phyloP scores from a whole-genome alignment of 2,888 invertebrate species.

The Agonopterix arenella region DNA sequence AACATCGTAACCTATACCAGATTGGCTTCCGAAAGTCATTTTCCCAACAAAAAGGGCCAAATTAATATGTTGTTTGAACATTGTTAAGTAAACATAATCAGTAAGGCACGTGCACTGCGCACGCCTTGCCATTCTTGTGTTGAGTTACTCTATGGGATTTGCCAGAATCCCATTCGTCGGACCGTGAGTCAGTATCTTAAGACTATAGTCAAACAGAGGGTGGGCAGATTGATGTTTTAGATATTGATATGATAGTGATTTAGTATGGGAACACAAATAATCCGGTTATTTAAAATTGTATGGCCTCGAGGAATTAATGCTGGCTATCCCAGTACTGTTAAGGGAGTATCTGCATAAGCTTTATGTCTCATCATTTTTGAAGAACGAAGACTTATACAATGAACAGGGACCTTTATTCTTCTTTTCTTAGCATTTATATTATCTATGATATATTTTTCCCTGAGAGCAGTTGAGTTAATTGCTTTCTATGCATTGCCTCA shows the following conservation, averaged over 20 bases:
- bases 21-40: constrained; percentile 59
- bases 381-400: no score
- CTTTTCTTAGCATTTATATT: no score
- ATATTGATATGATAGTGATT: constrained; percentile 71
- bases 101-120: constrained; percentile 55
- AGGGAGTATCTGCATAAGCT: no score
- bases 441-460: no score
- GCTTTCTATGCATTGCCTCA: no score
- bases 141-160: constrained; percentile 58
- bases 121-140: constrained; percentile 51
- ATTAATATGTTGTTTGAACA: constrained; percentile 77
- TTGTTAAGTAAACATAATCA: constrained; percentile 73
- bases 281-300: constrained; percentile 25
- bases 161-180: constrained; percentile 57
- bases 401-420: no score
- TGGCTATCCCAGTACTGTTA: no score
- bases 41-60: constrained; percentile 61
- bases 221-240: constrained; percentile 62
- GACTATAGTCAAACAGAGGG: constrained; percentile 69
- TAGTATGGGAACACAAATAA: constrained; percentile 65
- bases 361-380: no score
- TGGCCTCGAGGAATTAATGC: background rate
- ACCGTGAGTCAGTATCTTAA: constrained; percentile 64
- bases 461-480: no score
- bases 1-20: constrained; percentile 6